Conservation (phyloP, 2,888 invertebrate genomes). For the Folsomia candida region DNA sequence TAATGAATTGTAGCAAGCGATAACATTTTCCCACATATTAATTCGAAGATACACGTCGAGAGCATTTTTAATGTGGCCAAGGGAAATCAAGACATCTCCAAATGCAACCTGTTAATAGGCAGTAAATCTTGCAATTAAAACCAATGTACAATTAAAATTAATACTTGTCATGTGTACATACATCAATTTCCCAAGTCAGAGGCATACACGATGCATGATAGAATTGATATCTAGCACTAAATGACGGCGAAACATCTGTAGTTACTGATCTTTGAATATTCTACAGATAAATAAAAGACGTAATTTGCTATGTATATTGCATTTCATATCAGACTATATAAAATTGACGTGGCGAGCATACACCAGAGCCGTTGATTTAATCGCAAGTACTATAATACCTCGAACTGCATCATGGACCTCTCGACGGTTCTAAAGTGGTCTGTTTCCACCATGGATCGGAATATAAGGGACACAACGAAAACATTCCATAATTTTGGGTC, state of each 20-base stretch:
- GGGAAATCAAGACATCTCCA: conserved; percentile 72
- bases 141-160: conserved; percentile 4
- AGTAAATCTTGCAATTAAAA: conserved; percentile 16
- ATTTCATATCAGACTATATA: conserved; percentile 63
- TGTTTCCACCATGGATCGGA: conserved; percentile 75
- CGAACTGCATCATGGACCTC: conserved; percentile 80
- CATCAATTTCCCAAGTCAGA: conserved; percentile 73
- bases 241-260: conserved; percentile 52
- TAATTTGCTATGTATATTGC: conserved; percentile 54
- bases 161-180: too few species aligned
- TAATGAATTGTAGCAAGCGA: conserved; percentile 82
- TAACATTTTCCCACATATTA: conserved; percentile 87
- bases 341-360: too few species aligned
- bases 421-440: conserved; percentile 78
- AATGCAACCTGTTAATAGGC: conserved; percentile 61
- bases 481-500: conserved; percentile 73
- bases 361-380: conserved; percentile 20
- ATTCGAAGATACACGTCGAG: conserved; percentile 73
- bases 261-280: background rate
- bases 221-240: conserved; percentile 58
- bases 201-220: conserved; percentile 71
- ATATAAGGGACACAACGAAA: conserved; percentile 68
- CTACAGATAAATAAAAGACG: background rate
- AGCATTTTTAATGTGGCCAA: conserved; percentile 82
- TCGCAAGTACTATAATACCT: conserved; percentile 57